These are phyloP conservation scores for Sebastes steindachneri DNA, from an alignment of 2,797 vertebrate species.

Conservation along the genomic window DNA sequence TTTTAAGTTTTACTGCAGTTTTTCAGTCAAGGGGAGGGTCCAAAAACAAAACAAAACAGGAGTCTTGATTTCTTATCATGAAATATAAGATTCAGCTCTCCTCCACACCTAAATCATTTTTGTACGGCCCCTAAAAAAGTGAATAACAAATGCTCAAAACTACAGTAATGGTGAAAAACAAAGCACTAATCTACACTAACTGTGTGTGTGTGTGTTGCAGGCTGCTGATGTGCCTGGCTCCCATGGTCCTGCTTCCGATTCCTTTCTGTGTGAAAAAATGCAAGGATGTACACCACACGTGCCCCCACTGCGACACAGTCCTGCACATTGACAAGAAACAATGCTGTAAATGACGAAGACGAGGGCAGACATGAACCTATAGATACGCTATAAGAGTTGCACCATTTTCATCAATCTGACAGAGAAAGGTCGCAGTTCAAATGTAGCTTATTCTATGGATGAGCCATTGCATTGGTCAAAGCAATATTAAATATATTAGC, in stretches of 20 bases:
- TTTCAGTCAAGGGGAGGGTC: no score
- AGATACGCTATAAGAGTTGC: constrained; percentile 23
- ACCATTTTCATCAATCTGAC: background rate
- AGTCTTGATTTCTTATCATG: no score
- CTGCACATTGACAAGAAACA: constrained; percentile 86
- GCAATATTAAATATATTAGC: constrained; percentile 14
- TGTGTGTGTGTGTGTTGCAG: constrained; percentile 64
- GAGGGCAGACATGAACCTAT: constrained; percentile 5
- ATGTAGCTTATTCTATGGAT: constrained; percentile 37
- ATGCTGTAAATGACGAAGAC: constrained; percentile 76
- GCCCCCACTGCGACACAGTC: constrained; percentile 85
- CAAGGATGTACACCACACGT: constrained; percentile 90
- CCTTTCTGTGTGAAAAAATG: constrained; percentile 85
- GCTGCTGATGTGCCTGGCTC: constrained; percentile 79
- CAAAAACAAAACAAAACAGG: no score
- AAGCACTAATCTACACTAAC: background rate
- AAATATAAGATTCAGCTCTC: no score
- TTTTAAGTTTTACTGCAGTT: no score
- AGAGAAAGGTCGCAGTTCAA: background rate
- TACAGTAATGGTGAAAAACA: background rate
- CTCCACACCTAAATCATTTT: no score
- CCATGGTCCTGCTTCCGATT: constrained; percentile 83
- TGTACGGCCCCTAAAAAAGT: background rate
- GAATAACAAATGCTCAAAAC: background rate
- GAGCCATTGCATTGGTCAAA: background rate